Evolutionary conservation across 2,888 invertebrate genomes (phyloP).

Genomic region (Hermodice carunculata): DNA sequence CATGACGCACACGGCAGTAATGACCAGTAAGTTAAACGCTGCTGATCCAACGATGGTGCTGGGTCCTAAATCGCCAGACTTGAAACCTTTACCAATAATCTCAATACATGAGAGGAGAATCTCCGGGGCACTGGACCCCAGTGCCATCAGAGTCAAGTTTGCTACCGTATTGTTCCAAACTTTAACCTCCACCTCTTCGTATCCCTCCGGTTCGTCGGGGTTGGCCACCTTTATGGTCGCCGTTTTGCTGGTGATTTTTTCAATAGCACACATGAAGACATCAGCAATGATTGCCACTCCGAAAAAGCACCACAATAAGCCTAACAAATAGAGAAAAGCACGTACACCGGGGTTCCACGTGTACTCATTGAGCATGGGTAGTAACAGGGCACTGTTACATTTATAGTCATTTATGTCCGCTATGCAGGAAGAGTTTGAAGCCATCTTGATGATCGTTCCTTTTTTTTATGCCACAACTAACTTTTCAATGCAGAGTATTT

Average conservation of each 20-base stretch:
- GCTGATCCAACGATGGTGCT: slow-evolving; percentile 76
- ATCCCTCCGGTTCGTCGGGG: slow-evolving; percentile 44
- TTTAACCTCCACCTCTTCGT: slow-evolving; percentile 71
- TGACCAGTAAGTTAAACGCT: slow-evolving; percentile 74
- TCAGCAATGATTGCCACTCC: slow-evolving; percentile 75
- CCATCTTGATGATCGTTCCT: too few species aligned
- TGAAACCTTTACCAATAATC: slow-evolving; percentile 68
- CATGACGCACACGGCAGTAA: slow-evolving; percentile 73
- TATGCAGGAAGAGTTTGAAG: too few species aligned
- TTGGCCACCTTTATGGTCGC: slow-evolving; percentile 66
- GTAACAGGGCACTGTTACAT: slow-evolving; percentile 67
- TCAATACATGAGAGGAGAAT: slow-evolving; percentile 74
- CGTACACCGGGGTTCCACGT: slow-evolving; percentile 70
- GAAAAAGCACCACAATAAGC: slow-evolving; percentile 74
- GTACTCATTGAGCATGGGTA: slow-evolving; percentile 71
- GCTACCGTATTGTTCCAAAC: slow-evolving; percentile 75
- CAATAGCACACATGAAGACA: slow-evolving; percentile 75
- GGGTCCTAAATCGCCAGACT: slow-evolving; percentile 73
- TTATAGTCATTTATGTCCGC: slow-evolving; percentile 38
- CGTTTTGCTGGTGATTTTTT: slow-evolving; percentile 74
- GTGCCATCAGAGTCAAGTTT: slow-evolving; percentile 74
- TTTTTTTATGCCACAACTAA: too few species aligned
- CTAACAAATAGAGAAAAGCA: slow-evolving; percentile 71
- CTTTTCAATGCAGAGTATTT: too few species aligned
- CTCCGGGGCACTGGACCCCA: slow-evolving; percentile 75